Evolutionary conservation across 2,113 vertebrate genomes (phyloP), one percentile per base, ranked within the genome.

Genomic region (Procavia capensis): DNA sequence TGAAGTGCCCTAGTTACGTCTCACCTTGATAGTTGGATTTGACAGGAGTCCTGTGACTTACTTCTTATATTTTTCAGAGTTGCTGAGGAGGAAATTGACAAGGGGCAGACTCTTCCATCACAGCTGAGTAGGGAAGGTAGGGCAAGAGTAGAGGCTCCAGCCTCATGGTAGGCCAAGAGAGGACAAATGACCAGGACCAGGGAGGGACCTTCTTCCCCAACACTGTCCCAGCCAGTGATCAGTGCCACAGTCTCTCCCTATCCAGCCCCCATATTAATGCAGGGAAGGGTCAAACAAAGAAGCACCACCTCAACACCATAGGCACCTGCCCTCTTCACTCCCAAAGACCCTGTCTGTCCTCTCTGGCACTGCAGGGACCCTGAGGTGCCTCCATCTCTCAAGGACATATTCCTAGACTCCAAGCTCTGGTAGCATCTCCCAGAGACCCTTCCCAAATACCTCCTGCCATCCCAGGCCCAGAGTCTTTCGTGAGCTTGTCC

Each of bases 371-470:
- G 64, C n/a, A 20, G 39, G 68, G 5, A 0, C 11, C 50, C 19
- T 0, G 0, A 54, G 66, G 24, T 4, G 70, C 27, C 47, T 39
- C 63, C 25, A n/a, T 34, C 8, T 54, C 47, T 72, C 3, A 13
- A n/a, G 39, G 17, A 36, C 64, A 41, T 1, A 3, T 27, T 59
- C 72, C 87, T 59, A 39, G 79, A 9, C 6, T 24, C 72, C 11
- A 87, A 47, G 27, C 41, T 70, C 50, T 19, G 7, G 7, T 16
- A 80, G 54, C 5, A 57, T 34, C 84, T 45, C 43, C 14, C 70
- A 74, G 63, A 91, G 29, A 36, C 11, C 36, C n/a, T 17, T 72
- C 25, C 36, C 9, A 31, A 78, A 84, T 43, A 13, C 43, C 34
- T 95, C 11, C 66, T 82, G 20, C 27, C 2, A 20, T 36, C 61